These are phyloP conservation scores for Nephrotoma appendiculata DNA, from an alignment of 2,888 invertebrate species.

Conservation along the genomic window DNA sequence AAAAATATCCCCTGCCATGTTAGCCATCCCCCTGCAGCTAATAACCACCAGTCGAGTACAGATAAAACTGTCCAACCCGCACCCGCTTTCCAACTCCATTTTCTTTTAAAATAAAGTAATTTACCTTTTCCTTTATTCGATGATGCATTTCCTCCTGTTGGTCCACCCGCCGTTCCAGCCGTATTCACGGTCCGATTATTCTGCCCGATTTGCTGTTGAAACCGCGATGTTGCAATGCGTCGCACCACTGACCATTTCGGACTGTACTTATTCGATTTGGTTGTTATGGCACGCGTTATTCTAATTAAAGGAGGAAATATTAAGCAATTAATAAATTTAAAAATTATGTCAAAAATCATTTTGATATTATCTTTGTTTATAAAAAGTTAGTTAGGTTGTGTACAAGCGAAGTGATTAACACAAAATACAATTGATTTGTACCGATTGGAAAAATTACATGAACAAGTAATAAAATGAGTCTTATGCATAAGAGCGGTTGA, in stretches of 20 bases:
- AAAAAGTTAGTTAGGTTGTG: not conserved
- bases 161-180: not conserved
- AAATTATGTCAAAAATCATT: not conserved
- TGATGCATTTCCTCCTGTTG: not conserved
- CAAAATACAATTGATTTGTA: not conserved
- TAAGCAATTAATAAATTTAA: not conserved
- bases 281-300: not conserved
- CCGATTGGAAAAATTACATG: not conserved
- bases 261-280: not conserved
- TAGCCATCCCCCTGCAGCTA: conserved; percentile 33
- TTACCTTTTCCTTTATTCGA: conserved; percentile 15
- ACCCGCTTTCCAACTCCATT: conserved; percentile 16
- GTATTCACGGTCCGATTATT: not conserved
- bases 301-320: not conserved
- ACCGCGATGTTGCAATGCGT: not conserved
- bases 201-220: not conserved
- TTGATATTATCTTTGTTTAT: not conserved
- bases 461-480: not conserved
- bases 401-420: not conserved
- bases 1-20: conserved; percentile 48
- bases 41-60: conserved; percentile 19
- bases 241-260: not conserved
- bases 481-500: not conserved
- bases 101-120: conserved; percentile 16
- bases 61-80: conserved; percentile 17